phyloP scores from a whole-genome alignment of 2,797 vertebrate species.

The Nyctibius grandis region DNA sequence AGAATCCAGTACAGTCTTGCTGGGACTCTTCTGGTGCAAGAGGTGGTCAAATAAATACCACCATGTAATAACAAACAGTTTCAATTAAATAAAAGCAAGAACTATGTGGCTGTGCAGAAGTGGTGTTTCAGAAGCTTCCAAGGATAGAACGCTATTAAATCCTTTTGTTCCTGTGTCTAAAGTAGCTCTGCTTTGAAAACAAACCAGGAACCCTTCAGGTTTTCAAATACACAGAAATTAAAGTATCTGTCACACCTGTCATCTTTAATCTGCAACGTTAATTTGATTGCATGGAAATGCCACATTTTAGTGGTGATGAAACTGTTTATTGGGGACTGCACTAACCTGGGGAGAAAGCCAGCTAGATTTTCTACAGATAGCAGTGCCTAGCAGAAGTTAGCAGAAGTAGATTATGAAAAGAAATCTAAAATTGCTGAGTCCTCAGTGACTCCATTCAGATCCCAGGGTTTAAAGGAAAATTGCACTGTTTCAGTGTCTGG shows the following conservation, averaged over 20 bases:
- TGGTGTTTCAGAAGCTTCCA: background rate
- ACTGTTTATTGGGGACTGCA: background rate
- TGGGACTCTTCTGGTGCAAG: background rate
- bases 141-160: background rate
- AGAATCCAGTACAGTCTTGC: background rate
- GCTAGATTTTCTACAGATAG: background rate
- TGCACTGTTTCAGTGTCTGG: background rate
- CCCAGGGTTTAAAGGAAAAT: background rate
- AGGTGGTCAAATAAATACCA: background rate
- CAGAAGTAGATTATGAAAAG: background rate
- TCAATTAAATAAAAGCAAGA: conserved; percentile 13
- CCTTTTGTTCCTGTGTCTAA: background rate
- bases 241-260: conserved; percentile 5
- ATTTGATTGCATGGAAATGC: conserved; percentile 13
- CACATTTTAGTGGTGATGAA: background rate
- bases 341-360: background rate
- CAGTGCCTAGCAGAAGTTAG: background rate
- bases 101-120: background rate
- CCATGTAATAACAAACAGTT: background rate
- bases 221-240: background rate
- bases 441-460: background rate
- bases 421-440: background rate
- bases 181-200: background rate
- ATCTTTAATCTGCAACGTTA: background rate
- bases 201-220: background rate